A percentile compares a stretch with the other conserved stretches of the same genome.
Conservation (phyloP, 2,888 invertebrate species). For the Argynnis bischoffii region DNA sequence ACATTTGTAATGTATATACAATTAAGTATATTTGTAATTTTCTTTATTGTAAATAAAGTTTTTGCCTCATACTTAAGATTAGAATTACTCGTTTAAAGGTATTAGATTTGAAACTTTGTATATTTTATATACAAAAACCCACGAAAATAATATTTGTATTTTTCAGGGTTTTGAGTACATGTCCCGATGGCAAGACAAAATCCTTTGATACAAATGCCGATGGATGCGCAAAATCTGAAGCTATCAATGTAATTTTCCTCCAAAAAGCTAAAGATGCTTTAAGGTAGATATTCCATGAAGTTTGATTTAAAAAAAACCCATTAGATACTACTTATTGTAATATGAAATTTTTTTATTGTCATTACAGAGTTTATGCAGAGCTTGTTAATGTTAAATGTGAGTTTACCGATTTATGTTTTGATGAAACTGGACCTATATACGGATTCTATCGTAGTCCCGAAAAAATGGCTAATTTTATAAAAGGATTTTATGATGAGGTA, state of each 20-base stretch:
- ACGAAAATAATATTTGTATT: not conserved
- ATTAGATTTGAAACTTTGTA: too few species aligned
- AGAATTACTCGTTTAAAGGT: too few species aligned
- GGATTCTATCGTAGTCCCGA: constrained; percentile 47
- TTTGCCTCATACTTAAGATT: too few species aligned
- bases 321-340: not conserved
- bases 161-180: constrained; percentile 71
- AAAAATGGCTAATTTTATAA: constrained; percentile 46
- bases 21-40: too few species aligned
- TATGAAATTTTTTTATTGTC: not conserved
- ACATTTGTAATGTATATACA: too few species aligned
- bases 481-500: constrained; percentile 78
- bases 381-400: constrained; percentile 48
- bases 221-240: constrained; percentile 90
- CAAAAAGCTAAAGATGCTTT: constrained; percentile 85
- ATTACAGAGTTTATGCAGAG: constrained; percentile 62
- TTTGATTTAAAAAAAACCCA: not conserved
- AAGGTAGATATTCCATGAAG: constrained; percentile 49
- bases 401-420: constrained; percentile 39
- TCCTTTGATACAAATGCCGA: constrained; percentile 91
- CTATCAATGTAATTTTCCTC: constrained; percentile 85
- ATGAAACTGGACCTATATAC: constrained; percentile 40
- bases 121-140: not conserved
- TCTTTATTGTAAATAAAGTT: too few species aligned
- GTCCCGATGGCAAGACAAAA: constrained; percentile 91